Evolutionary conservation across 2,113 vertebrate genomes (phyloP).

Genomic region (Oriolus oriolus): DNA sequence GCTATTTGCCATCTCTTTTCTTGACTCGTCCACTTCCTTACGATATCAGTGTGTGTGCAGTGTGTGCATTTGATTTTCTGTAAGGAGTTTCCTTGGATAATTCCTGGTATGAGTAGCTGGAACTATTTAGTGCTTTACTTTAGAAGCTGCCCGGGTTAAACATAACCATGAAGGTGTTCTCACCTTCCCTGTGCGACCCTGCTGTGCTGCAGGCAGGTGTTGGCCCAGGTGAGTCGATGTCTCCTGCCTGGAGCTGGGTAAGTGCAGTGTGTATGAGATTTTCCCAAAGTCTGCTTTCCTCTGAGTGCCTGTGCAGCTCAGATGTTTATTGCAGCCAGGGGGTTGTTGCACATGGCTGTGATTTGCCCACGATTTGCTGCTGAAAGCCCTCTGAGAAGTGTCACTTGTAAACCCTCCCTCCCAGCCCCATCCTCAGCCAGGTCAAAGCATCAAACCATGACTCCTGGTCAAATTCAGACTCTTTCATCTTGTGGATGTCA

Average conservation of each 20-base stretch:
- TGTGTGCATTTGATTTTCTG: neutral
- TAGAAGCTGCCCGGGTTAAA: neutral
- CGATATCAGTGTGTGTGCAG: neutral
- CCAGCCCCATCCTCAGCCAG: neutral
- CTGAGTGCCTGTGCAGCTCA: neutral
- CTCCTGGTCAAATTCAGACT: neutral
- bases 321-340: neutral
- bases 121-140: neutral
- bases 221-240: neutral
- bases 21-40: neutral
- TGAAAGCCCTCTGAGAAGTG: neutral
- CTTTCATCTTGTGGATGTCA: neutral
- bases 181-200: neutral
- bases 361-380: neutral
- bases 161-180: accelerated
- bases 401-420: neutral
- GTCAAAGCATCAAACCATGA: neutral
- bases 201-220: neutral
- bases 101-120: neutral
- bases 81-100: neutral
- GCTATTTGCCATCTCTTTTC: neutral
- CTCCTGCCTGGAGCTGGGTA: neutral
- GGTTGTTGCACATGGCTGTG: neutral
- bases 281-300: neutral
- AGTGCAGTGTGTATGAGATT: neutral